Conservation (phyloP, 2,797 vertebrate genomes). For the Sebastes oblongus region DNA sequence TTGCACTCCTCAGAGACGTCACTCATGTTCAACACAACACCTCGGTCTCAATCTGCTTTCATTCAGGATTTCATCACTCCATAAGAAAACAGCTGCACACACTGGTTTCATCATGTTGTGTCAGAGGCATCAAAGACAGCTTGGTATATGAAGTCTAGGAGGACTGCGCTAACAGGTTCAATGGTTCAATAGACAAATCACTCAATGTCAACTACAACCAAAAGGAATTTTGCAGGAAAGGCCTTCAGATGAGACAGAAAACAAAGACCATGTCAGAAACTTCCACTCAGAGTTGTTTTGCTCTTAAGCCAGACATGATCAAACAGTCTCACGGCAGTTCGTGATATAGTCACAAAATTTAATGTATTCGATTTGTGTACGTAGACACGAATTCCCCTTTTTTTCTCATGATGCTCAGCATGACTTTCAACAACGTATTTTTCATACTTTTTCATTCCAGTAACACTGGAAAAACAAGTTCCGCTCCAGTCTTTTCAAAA, state of each 20-base stretch:
- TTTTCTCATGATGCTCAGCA: too few relatives aligned
- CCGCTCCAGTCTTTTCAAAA: too few relatives aligned
- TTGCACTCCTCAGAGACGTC: slow-evolving; percentile 7
- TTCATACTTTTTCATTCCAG: too few relatives aligned
- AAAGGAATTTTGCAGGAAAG: neutral
- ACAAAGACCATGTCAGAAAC: neutral
- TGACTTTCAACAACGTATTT: too few relatives aligned
- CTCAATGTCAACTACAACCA: neutral
- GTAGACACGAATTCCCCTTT: too few relatives aligned
- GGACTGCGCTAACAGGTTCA: slow-evolving; percentile 4
- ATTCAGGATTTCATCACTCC: slow-evolving; percentile 51
- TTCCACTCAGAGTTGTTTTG: neutral
- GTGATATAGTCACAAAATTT: too few relatives aligned
- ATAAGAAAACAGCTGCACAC: slow-evolving; percentile 11
- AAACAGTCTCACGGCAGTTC: too few relatives aligned
- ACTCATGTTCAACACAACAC: slow-evolving; percentile 35
- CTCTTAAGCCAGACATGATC: neutral
- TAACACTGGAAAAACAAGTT: too few relatives aligned
- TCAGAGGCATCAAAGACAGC: slow-evolving; percentile 64
- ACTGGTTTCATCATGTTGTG: slow-evolving; percentile 63
- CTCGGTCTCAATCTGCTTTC: slow-evolving; percentile 32
- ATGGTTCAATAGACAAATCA: slow-evolving; percentile 15
- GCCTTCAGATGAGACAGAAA: slow-evolving; percentile 3
- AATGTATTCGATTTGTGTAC: too few relatives aligned
- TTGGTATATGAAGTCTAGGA: slow-evolving; percentile 38